These are phyloP conservation scores for Cyprinodon brontotheroides DNA, from an alignment of 2,113 vertebrate genomes.

Conservation along the genomic window DNA sequence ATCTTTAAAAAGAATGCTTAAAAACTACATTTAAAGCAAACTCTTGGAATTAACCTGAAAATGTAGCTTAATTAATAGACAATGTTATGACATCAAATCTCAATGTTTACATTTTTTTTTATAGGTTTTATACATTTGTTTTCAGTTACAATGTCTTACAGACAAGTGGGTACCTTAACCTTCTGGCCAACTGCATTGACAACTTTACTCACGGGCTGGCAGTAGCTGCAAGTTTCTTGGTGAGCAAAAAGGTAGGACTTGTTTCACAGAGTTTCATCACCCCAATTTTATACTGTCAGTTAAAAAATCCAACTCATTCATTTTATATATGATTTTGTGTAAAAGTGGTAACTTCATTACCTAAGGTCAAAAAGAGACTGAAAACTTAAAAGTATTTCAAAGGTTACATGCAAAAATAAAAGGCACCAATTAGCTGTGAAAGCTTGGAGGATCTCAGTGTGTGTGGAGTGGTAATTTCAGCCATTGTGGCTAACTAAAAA, in stretches of 20 bases:
- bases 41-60: background rate
- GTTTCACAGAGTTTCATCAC: background rate
- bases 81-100: background rate
- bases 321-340: background rate
- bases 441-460: background rate
- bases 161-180: constrained; percentile 96
- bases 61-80: background rate
- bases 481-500: too few relatives aligned
- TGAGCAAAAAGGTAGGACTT: constrained; percentile 93
- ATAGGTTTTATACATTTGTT: background rate
- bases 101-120: background rate
- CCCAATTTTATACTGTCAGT: background rate
- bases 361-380: background rate
- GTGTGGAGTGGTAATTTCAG: background rate
- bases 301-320: background rate
- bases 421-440: background rate
- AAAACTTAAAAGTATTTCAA: background rate
- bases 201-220: constrained; percentile 98
- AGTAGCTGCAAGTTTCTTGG: constrained; percentile 94
- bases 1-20: background rate
- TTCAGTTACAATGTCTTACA: constrained; percentile 61
- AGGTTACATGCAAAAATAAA: background rate
- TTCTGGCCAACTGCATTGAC: constrained; percentile 96
- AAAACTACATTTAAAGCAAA: background rate
- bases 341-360: background rate